A percentile compares a stretch with the other conserved stretches of the same genome.
phyloP scores from a whole-genome alignment of 2,113 vertebrate genomes.

The Channa argus region DNA sequence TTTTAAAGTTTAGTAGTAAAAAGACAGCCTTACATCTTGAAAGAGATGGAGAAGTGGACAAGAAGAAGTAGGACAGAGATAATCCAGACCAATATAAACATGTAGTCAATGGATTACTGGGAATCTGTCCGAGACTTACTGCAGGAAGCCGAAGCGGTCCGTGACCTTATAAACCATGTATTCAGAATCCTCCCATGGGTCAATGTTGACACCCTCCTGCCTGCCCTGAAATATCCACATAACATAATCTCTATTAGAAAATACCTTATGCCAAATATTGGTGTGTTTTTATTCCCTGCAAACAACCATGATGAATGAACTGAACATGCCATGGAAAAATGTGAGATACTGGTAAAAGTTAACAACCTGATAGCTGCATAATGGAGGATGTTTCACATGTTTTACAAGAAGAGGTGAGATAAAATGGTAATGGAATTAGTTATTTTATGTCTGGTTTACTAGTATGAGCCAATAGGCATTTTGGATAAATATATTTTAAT shows the following conservation, averaged over 20 bases:
- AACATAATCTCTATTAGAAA: conserved; percentile 5
- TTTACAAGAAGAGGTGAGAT: not conserved
- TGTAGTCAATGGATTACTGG: not conserved
- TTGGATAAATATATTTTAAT: too few relatives aligned
- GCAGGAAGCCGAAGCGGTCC: conserved; percentile 91
- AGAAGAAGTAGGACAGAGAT: not conserved
- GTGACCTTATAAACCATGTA: conserved; percentile 89
- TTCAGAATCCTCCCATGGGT: conserved; percentile 91
- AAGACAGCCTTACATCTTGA: not conserved
- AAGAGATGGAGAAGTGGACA: not conserved
- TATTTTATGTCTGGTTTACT: too few relatives aligned
- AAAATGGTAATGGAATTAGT: too few relatives aligned
- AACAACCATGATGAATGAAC: not conserved
- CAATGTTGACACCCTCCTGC: conserved; percentile 85
- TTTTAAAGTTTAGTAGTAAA: not conserved
- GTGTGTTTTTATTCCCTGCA: not conserved
- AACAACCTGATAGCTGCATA: not conserved
- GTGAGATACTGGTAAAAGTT: not conserved
- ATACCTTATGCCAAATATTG: not conserved
- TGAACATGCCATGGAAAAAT: not conserved
- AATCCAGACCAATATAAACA: not conserved
- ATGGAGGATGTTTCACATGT: not conserved
- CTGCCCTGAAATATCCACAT: conserved; percentile 83
- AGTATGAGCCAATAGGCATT: too few relatives aligned
- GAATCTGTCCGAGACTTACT: conserved; percentile 82